Base-by-base conservation (phyloP, 1,140 invertebrate species). In the Zaprionus davidi region DNA sequence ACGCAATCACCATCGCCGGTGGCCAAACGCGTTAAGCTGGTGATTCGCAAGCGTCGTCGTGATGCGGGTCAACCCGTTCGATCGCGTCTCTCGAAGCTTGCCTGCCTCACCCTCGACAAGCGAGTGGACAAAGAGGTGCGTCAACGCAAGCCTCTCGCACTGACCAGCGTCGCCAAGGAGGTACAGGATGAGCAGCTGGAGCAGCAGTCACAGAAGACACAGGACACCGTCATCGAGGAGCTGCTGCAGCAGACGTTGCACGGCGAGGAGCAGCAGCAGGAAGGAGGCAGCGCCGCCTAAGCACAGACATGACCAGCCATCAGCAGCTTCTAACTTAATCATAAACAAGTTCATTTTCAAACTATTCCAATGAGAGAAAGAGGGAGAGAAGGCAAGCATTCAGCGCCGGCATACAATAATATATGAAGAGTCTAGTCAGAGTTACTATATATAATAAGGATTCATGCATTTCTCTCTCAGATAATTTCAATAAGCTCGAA, bases 51-150 rank as follows among this genome's bases (percentile, higher is more conserved):
- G 59, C 72, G 83, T 26, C 81, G 92, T 6, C 81, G 81, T 9
- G 88, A 92, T 70, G 84, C 79, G 7, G 92, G 92, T 1, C 63
- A 66, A 22, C 59, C 80, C 13, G 80, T 81, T 6, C 67, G 76
- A 5, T 92, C 92, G 0, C 57, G 62, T 11, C 59, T 92, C 0
- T 44, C 82, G 4, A 81, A 82, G 7, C 49, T 93, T 1, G 64
- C 82, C 0, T 81, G 84, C n/a, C 22, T 93, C 4, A 38, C 56
- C 5, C 56, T 92, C 3, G 77, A 82, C 24, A 82, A 67, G 38
- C 59, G 72, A 5, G 55, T 91, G 11, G 85, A 92, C 7, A 76
- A 79, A 31, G 66, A 76, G n/a, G 63, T 92, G 13, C 68, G 82
- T 1, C 60, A 65, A n/a, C 79, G 90, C 0, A 34, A 81, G 22